Evolutionary conservation across 92 coral and sea anemone species (phyloP), one percentile per base, ranked within the genome.

Genomic region (Pocillopora meandrina): DNA sequence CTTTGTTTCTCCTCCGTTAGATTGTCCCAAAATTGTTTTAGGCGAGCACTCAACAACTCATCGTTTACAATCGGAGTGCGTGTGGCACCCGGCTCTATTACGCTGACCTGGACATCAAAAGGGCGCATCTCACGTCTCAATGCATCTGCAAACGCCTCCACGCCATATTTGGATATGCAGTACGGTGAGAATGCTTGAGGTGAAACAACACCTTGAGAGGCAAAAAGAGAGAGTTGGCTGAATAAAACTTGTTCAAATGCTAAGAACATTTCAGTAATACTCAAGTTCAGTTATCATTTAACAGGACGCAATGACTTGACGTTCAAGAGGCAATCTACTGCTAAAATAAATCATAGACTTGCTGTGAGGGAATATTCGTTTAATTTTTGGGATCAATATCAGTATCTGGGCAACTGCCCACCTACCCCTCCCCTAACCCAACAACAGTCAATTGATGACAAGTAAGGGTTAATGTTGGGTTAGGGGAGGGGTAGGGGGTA

Each of bases 61-160:
- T 52, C 63, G 10, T 77, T 76, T 77, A 92, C 77, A 17, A 84
- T 76, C 56, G 81, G 71, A 1, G 98, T 94, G 64, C 81, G 81
- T 72, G 84, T 89, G 58, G 90, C 86, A 63, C 90, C 93, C 9
- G 98, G 95, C 35, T 94, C 92, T 23, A 94, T 77, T 12, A 94
- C 69, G 56, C 82, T 83, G 65, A 91, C 93, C 47, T 78, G 89
- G 23, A 94, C 86, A 17, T 58, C 84, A 86, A 89, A 94, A 56
- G 68, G 65, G 71, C 79, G 75, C 92, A 94, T 83, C 80, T 94
- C 98, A 2, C 92, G 85, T 26, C 98, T 91, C 76, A 94, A 56
- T 8, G 95, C 88, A 75, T 94, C 98, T 15, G 90, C 90, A 63
- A 94, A 94, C n/a, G 92, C 95, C 65, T 94, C 98, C 10, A 94